phyloP scores from a whole-genome alignment of 2,888 invertebrate species.

The Trimorus sp. region DNA sequence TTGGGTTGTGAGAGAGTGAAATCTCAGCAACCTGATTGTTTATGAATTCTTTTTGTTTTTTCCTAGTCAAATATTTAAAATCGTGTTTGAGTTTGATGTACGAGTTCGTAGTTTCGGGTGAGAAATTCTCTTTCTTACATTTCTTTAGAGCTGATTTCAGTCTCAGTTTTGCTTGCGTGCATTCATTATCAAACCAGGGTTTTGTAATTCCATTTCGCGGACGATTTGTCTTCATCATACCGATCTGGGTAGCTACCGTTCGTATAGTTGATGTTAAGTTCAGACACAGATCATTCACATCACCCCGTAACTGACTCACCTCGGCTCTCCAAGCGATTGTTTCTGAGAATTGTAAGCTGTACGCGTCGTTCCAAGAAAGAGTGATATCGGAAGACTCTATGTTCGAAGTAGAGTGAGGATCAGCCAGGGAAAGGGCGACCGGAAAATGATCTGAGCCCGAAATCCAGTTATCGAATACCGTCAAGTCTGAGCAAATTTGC shows the following conservation, averaged over 20 bases:
- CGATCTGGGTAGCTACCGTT: neutral
- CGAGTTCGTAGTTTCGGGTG: neutral
- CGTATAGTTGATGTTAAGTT: neutral
- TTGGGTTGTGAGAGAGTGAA: neutral
- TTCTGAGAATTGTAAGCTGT: no score
- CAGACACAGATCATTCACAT: neutral
- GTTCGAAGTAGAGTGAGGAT: no score
- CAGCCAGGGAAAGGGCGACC: no score
- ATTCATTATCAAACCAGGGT: neutral
- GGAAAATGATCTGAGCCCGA: no score
- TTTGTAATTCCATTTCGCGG: neutral
- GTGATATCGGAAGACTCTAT: no score
- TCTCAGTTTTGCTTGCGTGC: neutral
- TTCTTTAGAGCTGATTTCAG: no score
- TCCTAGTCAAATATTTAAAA: neutral
- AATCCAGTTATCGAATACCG: no score
- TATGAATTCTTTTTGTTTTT: neutral
- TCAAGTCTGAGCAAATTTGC: no score
- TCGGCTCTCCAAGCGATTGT: neutral
- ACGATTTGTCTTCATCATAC: neutral
- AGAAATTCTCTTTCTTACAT: neutral
- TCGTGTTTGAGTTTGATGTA: neutral
- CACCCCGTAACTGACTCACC: neutral
- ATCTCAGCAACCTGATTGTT: neutral
- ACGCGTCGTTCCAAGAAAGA: no score